Base-by-base conservation (phyloP, 1,140 invertebrate genomes). In the Cecropterus lyciades region DNA sequence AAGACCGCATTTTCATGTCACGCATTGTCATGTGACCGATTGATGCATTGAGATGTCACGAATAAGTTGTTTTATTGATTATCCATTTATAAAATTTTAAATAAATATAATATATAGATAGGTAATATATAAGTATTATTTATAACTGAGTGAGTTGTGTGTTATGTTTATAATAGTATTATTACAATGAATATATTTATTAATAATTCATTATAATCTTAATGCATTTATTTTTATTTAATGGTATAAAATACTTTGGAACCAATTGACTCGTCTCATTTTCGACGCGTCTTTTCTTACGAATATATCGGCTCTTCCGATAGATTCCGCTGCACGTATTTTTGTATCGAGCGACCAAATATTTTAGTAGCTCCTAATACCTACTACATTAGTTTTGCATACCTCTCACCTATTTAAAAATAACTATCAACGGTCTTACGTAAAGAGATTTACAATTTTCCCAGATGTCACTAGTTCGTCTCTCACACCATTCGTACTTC, bases 331-430 rank as follows among this genome's bases (percentile, higher is more conserved):
- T 59, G 53, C 48, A 65, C 48, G 49, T 63, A 67, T 46, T 55
- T 67, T 67, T 62, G 46, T 62, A 52, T 42, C 42, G 20, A 63
- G n/a, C 43, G 15, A 10, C 30, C 49, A 45, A 53, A 64, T 46
- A 45, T 51, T 67, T 49, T 11, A 71, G 67, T 62, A 40, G 53
- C 74, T 67, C 62, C 74, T 67, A 70, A 84, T 72, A 73, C 43
- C 57, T 60, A 60, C 45, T 37, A 62, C 67, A 77, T 79, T 53
- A 60, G 16, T 65, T 40, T 77, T 70, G 70, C 55, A 68, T 69
- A 72, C 69, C 67, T 69, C 66, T 71, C 65, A 67, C 45, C 24
- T 55, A 69, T 77, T 82, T 82, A 85, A 80, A 84, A 88, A 86
- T 85, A 87, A 79, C 73, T 20, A 79, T 74, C 71, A 60, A 67